Conservation (phyloP, 2,797 vertebrate species). For the Micromesistius poutassou region DNA sequence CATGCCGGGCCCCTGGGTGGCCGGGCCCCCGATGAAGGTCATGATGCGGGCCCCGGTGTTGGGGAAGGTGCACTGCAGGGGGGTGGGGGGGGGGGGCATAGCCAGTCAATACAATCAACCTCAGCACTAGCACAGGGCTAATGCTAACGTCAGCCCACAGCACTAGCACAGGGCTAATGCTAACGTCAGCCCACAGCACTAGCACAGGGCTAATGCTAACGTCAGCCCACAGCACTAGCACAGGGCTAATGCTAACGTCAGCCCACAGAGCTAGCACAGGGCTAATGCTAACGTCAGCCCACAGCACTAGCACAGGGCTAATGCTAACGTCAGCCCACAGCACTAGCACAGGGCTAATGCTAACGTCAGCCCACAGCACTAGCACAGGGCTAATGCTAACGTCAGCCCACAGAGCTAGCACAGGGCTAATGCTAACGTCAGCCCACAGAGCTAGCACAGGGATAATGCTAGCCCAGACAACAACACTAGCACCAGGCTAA, state of each 20-base stretch:
- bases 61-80: constrained; percentile 87
- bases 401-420: background rate
- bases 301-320: too few relatives aligned
- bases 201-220: too few relatives aligned
- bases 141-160: background rate
- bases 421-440: background rate
- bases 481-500: background rate
- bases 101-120: background rate
- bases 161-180: background rate
- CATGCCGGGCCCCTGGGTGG: constrained; percentile 95
- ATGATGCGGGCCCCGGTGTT: constrained; percentile 94
- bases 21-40: constrained; percentile 93
- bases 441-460: background rate
- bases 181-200: too few relatives aligned
- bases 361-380: too few relatives aligned
- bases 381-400: too few relatives aligned
- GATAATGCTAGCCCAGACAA: background rate
- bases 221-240: too few relatives aligned
- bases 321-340: background rate
- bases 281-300: background rate
- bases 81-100: background rate
- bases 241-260: background rate
- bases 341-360: background rate
- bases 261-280: background rate
- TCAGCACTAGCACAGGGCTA: background rate